A percentile compares a stretch with the other conserved stretches of the same genome.
phyloP scores from a whole-genome alignment of 2,888 invertebrate species.

The Ophioninae sp. region DNA sequence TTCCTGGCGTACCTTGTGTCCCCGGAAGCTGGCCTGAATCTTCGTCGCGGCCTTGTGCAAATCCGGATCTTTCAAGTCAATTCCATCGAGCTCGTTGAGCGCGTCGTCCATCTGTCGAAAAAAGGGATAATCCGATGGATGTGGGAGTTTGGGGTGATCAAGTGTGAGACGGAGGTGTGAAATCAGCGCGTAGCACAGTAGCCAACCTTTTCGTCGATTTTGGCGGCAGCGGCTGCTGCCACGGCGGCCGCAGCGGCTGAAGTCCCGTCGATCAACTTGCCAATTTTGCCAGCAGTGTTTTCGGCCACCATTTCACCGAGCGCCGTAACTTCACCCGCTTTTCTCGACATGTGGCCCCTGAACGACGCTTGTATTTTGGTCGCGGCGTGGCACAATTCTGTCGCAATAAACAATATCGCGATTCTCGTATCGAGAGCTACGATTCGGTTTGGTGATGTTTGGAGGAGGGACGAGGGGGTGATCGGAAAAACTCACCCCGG shows the following conservation, averaged over 20 bases:
- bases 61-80: constrained; percentile 93
- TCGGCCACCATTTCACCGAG: constrained; percentile 73
- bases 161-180: neutral
- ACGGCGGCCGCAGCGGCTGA: constrained; percentile 67
- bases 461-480: neutral
- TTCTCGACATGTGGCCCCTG: constrained; percentile 93
- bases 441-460: neutral
- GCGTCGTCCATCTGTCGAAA: constrained; percentile 77
- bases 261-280: constrained; percentile 68
- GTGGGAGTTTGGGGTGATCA: neutral
- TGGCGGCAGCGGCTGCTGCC: constrained; percentile 71
- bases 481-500: constrained; percentile 87
- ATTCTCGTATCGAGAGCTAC: too few relatives aligned
- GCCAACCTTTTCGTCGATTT: constrained; percentile 78
- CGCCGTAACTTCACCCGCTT: constrained; percentile 82
- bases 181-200: neutral
- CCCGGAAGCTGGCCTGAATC: constrained; percentile 95
- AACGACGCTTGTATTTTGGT: constrained; percentile 96
- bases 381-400: constrained; percentile 92
- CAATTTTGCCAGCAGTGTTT: constrained; percentile 74
- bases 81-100: constrained; percentile 88
- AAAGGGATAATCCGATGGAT: neutral
- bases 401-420: too few relatives aligned
- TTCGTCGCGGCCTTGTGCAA: constrained; percentile 94
- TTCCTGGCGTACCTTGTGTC: constrained; percentile 93